Base-by-base conservation (phyloP, 2,797 vertebrate species). In the Anolis apletophallus region DNA sequence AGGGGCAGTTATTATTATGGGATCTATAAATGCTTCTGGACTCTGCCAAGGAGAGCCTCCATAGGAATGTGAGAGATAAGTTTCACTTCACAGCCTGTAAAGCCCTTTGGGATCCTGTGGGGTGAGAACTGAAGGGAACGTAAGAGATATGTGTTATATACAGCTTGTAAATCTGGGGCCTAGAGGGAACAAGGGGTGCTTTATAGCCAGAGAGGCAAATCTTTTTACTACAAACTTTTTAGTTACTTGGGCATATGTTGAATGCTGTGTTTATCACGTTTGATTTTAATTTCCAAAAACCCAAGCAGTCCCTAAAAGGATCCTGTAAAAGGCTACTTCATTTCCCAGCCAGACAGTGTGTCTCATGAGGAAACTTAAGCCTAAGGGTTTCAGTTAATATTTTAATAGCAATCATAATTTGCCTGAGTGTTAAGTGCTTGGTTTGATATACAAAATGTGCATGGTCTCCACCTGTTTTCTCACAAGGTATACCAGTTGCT, bases 21-120 rank as follows among this genome's bases (percentile, higher is more conserved):
- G 34, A 40, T 72, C 67, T 64, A 85, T 80, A 87, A 87, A 87
- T 72, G 40, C 57, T 73, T 26, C 34, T 21, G 74, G 67, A 72
- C 67, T 71, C 68, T 64, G 81, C 81, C 86, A 87, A 87, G 10
- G 54, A 72, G 57, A 52, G 75, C 59, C 21, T 21, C 12, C 14
- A 32, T n/a, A 32, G 46, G 81, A 59, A 87, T 87, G 75, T 64
- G 54, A 73, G 67, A 68, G 55, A 87, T 73, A 32, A 59, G 32
- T 87, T 87, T 72, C 75, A 72, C 75, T 87, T 83, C 40, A 73
- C 80, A 68, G 81, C 57, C 81, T 71, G 46, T 83, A 87, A 87
- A 87, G n/a, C 23, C 64, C 16, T 78, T 61, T 78, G 67, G 12
- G 80, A 83, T 72, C 74, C 68, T 73, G 40, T 61, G 46, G 57